Evolutionary conservation across 2,797 vertebrate species (phyloP).

Genomic region (Danio tinwini): DNA sequence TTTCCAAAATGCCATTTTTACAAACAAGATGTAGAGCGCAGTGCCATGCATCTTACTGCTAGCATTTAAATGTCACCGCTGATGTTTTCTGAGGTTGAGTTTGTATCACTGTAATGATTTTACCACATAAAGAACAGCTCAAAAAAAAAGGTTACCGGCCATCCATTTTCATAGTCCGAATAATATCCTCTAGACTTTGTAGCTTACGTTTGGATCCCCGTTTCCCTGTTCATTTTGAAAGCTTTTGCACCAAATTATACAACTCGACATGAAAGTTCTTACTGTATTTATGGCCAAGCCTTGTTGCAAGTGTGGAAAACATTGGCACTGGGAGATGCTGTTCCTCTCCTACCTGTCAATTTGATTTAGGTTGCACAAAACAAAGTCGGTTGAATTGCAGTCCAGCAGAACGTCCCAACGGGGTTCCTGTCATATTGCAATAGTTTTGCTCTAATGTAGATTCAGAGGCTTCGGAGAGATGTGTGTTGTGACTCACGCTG

Average conservation of each 20-base stretch:
- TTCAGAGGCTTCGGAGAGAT: slow-evolving; percentile 29
- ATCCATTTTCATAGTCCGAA: background rate
- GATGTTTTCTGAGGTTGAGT: slow-evolving; percentile 32
- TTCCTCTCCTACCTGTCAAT: slow-evolving; percentile 41
- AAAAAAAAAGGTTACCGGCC: slow-evolving; percentile 19
- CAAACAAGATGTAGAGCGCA: slow-evolving; percentile 36
- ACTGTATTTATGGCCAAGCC: background rate
- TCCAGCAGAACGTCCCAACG: slow-evolving; percentile 14
- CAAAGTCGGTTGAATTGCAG: slow-evolving; percentile 34
- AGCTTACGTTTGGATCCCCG: background rate
- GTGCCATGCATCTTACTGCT: slow-evolving; percentile 20
- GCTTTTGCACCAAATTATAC: background rate
- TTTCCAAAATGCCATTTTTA: slow-evolving; percentile 52
- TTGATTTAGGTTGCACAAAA: slow-evolving; percentile 42
- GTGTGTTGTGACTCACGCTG: slow-evolving; percentile 24
- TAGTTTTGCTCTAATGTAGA: slow-evolving; percentile 38
- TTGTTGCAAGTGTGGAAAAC: slow-evolving; percentile 27
- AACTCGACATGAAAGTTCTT: background rate
- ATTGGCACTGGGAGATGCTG: slow-evolving; percentile 18
- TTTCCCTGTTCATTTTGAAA: background rate
- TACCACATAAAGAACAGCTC: slow-evolving; percentile 7
- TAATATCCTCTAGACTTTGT: background rate
- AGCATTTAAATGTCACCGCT: slow-evolving; percentile 50
- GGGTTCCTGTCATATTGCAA: slow-evolving; percentile 38
- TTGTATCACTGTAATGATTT: slow-evolving; percentile 32